Conservation (phyloP, 2,797 vertebrate species). For the Sorex maritimensis region DNA sequence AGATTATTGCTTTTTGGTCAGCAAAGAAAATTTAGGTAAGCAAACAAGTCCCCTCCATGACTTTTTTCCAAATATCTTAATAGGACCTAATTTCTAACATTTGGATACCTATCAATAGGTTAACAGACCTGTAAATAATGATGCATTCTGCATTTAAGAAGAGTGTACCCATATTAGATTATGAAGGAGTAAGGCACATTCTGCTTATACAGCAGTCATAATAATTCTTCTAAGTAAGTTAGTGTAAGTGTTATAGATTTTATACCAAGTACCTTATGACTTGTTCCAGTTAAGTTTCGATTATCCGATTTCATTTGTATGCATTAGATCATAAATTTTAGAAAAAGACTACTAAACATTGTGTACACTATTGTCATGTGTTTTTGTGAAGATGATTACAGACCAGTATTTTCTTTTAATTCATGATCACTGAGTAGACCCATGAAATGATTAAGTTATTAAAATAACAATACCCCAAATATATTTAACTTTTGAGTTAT, state of each 20-base stretch:
- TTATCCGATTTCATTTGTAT: conserved; percentile 68
- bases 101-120: neutral
- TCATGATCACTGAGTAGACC: neutral
- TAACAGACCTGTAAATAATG: neutral
- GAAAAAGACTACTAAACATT: neutral
- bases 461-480: neutral
- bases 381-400: conserved; percentile 25
- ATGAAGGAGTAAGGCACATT: neutral
- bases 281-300: conserved; percentile 55
- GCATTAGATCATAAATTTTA: conserved; percentile 54
- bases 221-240: conserved; percentile 59
- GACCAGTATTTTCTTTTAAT: conserved; percentile 41
- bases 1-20: neutral
- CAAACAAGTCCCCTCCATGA: neutral
- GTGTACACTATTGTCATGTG: neutral
- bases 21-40: conserved; percentile 10
- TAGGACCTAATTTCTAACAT: conserved; percentile 2
- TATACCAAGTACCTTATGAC: conserved; percentile 21
- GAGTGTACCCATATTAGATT: neutral
- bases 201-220: neutral
- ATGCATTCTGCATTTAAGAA: neutral
- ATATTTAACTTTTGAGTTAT: neutral
- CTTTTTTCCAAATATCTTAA: neutral
- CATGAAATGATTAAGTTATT: conserved; percentile 42
- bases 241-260: neutral